A percentile compares a stretch with the other conserved stretches of the same genome.
These are phyloP conservation scores for Emys orbicularis DNA, from an alignment of 2,797 vertebrate species.

Conservation along the genomic window DNA sequence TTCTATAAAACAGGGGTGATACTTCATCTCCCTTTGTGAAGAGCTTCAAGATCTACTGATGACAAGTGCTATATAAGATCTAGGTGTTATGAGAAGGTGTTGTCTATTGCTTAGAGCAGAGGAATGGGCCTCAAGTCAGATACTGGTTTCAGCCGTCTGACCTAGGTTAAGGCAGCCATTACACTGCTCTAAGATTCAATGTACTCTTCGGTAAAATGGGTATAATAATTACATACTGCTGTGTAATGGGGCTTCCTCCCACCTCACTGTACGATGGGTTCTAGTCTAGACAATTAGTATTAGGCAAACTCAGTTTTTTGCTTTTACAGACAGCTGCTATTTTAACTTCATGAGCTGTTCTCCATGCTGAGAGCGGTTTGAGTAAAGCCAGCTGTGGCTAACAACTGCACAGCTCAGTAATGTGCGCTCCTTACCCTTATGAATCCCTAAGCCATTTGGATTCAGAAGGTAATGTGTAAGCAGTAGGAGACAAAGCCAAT, in stretches of 20 bases:
- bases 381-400: neutral
- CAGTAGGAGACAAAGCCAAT: neutral
- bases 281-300: neutral
- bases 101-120: neutral
- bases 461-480: neutral
- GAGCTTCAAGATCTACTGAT: neutral
- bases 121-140: neutral
- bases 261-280: neutral
- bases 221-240: neutral
- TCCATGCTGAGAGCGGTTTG: neutral
- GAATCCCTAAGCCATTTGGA: neutral
- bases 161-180: neutral
- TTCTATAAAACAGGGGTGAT: neutral
- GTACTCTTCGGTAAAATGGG: neutral
- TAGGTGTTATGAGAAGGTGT: neutral
- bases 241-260: neutral
- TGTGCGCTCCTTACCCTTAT: neutral
- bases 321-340: neutral
- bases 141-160: neutral
- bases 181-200: neutral
- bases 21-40: neutral
- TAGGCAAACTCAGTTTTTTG: neutral
- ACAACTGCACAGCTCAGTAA: neutral
- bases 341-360: neutral
- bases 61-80: neutral